Conservation (phyloP, 2,113 vertebrate species). For the Poicephalus meyeri region DNA sequence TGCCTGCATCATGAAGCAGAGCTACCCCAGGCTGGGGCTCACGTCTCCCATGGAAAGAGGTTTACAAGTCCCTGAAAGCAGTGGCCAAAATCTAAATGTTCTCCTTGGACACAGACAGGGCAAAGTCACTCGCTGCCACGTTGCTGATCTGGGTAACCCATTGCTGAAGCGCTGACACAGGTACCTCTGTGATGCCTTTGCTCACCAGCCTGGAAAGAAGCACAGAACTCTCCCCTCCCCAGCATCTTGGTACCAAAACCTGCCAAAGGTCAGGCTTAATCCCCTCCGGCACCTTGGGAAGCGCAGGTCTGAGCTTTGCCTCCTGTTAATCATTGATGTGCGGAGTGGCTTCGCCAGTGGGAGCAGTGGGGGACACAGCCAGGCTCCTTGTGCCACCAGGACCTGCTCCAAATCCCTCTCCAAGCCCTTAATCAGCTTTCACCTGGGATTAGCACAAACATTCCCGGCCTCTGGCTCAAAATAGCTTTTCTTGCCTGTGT, state of each 20-base stretch:
- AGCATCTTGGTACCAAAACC: rapidly evolving
- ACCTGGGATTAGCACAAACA: conserved; percentile 47
- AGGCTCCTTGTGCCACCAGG: background rate
- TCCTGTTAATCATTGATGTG: background rate
- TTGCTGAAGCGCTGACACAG: background rate
- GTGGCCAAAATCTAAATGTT: background rate
- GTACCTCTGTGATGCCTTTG: background rate
- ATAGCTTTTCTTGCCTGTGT: conserved; percentile 29
- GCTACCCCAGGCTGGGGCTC: background rate
- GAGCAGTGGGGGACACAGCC: background rate
- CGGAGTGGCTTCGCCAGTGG: rapidly evolving
- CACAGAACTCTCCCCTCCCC: background rate
- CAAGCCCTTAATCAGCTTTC: conserved; percentile 63
- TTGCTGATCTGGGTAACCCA: rapidly evolving
- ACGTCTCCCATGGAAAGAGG: background rate
- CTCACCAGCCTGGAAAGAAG: background rate
- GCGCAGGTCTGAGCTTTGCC: background rate
- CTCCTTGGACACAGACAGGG: background rate
- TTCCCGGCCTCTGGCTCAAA: conserved; percentile 54
- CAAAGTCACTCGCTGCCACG: background rate
- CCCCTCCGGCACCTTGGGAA: background rate
- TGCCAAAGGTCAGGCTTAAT: background rate
- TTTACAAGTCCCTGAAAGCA: background rate
- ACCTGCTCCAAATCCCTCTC: conserved; percentile 7
- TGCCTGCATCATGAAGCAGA: background rate